Percentiles rank a stretch among this genome's conserved stretches.
Evolutionary conservation across 37 sponge, comb jelly and placozoan genomes (phyloP).

Genomic region (Mnemiopsis leidyi): DNA sequence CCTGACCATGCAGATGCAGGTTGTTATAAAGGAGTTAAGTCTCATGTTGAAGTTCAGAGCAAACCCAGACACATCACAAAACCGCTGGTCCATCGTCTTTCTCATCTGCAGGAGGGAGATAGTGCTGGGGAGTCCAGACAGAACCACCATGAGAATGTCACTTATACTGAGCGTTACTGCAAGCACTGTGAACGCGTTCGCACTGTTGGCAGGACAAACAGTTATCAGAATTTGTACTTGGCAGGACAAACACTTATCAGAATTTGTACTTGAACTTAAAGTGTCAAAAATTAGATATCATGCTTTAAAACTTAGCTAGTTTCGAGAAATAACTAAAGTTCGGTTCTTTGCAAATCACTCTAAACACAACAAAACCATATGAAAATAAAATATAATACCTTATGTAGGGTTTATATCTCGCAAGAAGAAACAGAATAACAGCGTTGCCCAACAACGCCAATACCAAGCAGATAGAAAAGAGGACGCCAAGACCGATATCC

Average conservation of each 20-base stretch:
- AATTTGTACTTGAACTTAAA: too few relatives aligned
- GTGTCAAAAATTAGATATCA: too few relatives aligned
- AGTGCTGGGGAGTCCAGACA: neutral
- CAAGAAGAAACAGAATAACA: neutral
- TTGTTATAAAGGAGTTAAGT: neutral
- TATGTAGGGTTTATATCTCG: neutral
- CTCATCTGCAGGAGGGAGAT: neutral
- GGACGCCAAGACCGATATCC: neutral
- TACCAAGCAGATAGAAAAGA: neutral
- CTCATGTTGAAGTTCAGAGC: constrained; percentile 16
- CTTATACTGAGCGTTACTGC: neutral
- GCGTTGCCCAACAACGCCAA: neutral
- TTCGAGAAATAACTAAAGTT: too few relatives aligned
- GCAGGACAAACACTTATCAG: neutral
- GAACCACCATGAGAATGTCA: neutral
- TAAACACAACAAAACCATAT: too few relatives aligned
- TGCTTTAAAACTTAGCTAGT: too few relatives aligned
- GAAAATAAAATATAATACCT: too few relatives aligned
- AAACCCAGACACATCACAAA: neutral
- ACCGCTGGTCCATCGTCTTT: neutral
- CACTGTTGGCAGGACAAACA: too few relatives aligned
- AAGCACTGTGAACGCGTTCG: constrained; percentile 28
- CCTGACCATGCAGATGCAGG: constrained; percentile 20
- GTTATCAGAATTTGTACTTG: neutral
- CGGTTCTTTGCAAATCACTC: too few relatives aligned